These are phyloP conservation scores for Enhydra lutris DNA, from an alignment of 2,113 vertebrate genomes.

Conservation along the genomic window DNA sequence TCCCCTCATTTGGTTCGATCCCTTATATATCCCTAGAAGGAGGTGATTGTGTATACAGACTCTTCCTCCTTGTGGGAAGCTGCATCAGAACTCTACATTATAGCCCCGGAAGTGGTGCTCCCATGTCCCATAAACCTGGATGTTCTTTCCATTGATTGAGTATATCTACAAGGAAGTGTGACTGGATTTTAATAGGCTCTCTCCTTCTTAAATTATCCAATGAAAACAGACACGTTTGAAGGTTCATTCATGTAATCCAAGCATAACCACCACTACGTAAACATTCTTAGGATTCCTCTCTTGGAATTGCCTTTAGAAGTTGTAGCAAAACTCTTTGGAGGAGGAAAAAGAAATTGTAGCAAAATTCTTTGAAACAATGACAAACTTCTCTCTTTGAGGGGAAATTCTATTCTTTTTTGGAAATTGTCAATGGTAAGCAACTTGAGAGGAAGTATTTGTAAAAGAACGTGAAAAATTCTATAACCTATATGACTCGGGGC, in stretches of 20 bases:
- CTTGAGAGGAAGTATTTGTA: not conserved
- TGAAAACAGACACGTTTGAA: not conserved
- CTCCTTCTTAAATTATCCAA: not conserved
- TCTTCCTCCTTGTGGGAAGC: constrained; percentile 35
- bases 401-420: not conserved
- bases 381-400: not conserved
- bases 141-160: not conserved
- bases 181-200: not conserved
- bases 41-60: not conserved
- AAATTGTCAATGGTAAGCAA: not conserved
- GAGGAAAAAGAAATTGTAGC: not conserved
- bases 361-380: not conserved
- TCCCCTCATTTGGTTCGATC: not conserved
- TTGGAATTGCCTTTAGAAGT: not conserved
- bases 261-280: not conserved
- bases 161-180: not conserved
- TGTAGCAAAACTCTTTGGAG: not conserved
- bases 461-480: not conserved
- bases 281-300: not conserved
- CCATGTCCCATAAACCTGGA: constrained; percentile 28
- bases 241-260: not conserved
- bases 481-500: not conserved
- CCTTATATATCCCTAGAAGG: constrained; percentile 42
- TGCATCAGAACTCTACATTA: constrained; percentile 39
- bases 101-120: not conserved